phyloP scores from a whole-genome alignment of 2,888 invertebrate species.

The Trichogramma dendrolimi region DNA sequence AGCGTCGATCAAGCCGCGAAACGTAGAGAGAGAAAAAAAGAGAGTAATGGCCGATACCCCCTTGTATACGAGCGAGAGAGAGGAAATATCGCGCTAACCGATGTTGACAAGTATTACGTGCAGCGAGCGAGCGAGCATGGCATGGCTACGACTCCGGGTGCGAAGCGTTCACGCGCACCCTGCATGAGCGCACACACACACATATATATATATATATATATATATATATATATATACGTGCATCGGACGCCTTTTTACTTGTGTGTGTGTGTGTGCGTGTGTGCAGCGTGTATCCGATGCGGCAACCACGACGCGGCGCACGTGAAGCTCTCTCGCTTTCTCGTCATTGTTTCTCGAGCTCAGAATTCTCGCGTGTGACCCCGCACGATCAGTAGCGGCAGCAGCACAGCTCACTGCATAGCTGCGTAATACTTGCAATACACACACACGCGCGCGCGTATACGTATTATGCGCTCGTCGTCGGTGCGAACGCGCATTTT shows the following conservation, averaged over 20 bases:
- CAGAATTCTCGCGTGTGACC: too few relatives aligned
- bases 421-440: too few relatives aligned
- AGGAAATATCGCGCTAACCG: slow-evolving; percentile 50
- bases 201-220: too few relatives aligned
- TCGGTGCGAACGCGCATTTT: too few relatives aligned
- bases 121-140: slow-evolving; percentile 16
- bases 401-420: too few relatives aligned
- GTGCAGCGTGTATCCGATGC: background rate
- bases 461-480: background rate
- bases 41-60: too few relatives aligned
- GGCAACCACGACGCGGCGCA: background rate
- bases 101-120: slow-evolving; percentile 50
- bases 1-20: background rate
- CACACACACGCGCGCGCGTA: background rate
- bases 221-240: too few relatives aligned
- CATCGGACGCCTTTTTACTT: slow-evolving; percentile 16
- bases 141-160: background rate
- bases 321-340: slow-evolving; percentile 12
- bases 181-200: slow-evolving; percentile 5
- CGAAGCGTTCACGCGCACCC: slow-evolving; percentile 10
- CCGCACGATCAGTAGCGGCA: too few relatives aligned
- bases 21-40: background rate
- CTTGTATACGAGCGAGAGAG: slow-evolving; percentile 30
- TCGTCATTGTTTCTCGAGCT: background rate
- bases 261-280: slow-evolving; percentile 10